phyloP scores from a whole-genome alignment of 2,888 invertebrate species.

The Lasius platythorax region DNA sequence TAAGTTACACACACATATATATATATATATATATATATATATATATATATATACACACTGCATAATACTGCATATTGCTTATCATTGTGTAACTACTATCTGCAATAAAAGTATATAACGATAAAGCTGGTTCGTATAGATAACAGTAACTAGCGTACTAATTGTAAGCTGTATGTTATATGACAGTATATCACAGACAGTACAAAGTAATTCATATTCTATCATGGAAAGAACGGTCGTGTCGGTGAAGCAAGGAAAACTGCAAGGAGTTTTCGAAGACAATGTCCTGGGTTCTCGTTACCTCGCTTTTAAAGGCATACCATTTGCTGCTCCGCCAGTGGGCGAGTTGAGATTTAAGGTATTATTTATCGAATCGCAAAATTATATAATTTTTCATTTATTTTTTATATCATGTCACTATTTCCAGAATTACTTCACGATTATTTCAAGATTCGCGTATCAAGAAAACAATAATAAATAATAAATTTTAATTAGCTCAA shows the following conservation, averaged over 20 bases:
- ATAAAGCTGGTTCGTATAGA: background rate
- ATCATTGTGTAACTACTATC: background rate
- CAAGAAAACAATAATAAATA: background rate
- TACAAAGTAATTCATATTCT: background rate
- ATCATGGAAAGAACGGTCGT: conserved; percentile 76
- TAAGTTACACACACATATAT: background rate
- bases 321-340: conserved; percentile 84
- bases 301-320: conserved; percentile 83
- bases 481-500: background rate
- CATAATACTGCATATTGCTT: background rate
- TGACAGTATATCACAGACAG: background rate
- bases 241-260: conserved; percentile 78
- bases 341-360: conserved; percentile 85
- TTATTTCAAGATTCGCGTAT: background rate
- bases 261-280: conserved; percentile 78
- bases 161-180: too few species aligned
- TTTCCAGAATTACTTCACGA: background rate
- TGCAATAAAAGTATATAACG: background rate
- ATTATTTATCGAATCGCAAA: conserved; percentile 32
- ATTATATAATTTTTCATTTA: conserved; percentile 72
- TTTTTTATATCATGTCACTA: conserved; percentile 80
- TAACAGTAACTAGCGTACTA: background rate
- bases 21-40: background rate
- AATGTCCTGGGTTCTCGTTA: conserved; percentile 77
- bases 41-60: background rate